Conservation (phyloP, 2,888 invertebrate species). For the Dicranocentrus wangi region DNA sequence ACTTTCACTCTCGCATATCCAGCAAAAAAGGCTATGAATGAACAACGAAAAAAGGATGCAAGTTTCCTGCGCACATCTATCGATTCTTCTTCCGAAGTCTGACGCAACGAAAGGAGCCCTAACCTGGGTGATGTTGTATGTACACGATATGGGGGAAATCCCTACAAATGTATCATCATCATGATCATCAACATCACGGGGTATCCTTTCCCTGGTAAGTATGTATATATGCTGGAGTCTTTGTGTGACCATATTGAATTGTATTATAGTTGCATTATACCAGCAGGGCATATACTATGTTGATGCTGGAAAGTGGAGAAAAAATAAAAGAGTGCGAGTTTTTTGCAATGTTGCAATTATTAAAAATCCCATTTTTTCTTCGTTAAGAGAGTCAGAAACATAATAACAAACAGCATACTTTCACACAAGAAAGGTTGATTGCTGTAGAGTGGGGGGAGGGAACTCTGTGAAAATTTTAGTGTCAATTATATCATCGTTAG, state of each 20-base stretch:
- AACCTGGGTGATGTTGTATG: conserved; percentile 24
- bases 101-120: conserved; percentile 65
- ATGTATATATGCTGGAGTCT: conserved; percentile 13
- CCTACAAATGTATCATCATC: conserved; percentile 57
- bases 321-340: conserved; percentile 9
- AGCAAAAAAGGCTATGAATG: conserved; percentile 49
- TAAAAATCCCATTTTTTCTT: conserved; percentile 15
- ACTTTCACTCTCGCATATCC: conserved; percentile 44
- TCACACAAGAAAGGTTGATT: background rate
- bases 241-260: conserved; percentile 67
- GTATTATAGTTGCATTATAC: conserved; percentile 58
- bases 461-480: conserved; percentile 68
- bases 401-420: background rate
- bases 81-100: conserved; percentile 63
- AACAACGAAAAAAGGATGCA: conserved; percentile 52
- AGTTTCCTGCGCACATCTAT: conserved; percentile 70
- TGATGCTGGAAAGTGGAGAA: conserved; percentile 28
- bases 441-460: conserved; percentile 11
- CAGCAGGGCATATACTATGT: conserved; percentile 52
- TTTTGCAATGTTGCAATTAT: conserved; percentile 34
- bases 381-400: conserved; percentile 6
- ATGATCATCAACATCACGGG: conserved; percentile 20
- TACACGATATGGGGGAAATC: conserved; percentile 40
- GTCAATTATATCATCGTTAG: conserved; percentile 72
- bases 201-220: background rate